phyloP scores from a whole-genome alignment of 1,140 invertebrate genomes.

The Atta texana region DNA sequence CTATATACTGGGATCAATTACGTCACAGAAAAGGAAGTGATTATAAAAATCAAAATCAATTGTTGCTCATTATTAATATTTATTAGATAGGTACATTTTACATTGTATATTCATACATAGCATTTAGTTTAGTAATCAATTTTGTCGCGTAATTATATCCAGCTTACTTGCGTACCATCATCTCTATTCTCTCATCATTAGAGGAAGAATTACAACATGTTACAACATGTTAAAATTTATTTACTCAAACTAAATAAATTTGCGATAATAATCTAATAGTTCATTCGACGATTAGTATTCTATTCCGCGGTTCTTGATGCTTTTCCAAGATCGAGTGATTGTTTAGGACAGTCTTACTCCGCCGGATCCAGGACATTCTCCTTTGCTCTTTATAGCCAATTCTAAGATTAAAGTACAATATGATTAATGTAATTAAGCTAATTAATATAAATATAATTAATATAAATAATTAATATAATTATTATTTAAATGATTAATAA shows the following conservation, averaged over 20 bases:
- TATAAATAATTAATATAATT: no score
- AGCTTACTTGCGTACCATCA: neutral
- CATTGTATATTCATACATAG: conserved; percentile 9
- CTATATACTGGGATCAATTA: neutral
- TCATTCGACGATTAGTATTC: conserved; percentile 12
- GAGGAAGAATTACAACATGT: neutral
- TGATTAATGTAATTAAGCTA: conserved; percentile 3
- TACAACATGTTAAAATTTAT: neutral
- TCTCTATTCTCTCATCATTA: neutral
- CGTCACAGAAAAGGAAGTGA: neutral
- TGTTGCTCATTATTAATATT: conserved; percentile 55
- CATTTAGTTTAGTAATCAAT: conserved; percentile 11
- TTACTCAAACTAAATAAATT: conserved; percentile 25
- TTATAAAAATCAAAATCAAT: conserved; percentile 22
- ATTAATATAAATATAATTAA: neutral
- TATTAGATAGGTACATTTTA: conserved; percentile 39
- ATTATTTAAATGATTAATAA: neutral
- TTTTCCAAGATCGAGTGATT: neutral
- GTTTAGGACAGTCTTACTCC: conserved; percentile 77
- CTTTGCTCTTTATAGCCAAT: conserved; percentile 78
- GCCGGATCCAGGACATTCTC: conserved; percentile 80
- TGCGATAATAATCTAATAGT: conserved; percentile 6
- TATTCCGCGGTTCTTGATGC: neutral
- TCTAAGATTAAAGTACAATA: conserved; percentile 69
- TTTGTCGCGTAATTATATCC: conserved; percentile 4